Conservation (phyloP, 2,797 vertebrate species). For the Mormyrus hasselquistii region DNA sequence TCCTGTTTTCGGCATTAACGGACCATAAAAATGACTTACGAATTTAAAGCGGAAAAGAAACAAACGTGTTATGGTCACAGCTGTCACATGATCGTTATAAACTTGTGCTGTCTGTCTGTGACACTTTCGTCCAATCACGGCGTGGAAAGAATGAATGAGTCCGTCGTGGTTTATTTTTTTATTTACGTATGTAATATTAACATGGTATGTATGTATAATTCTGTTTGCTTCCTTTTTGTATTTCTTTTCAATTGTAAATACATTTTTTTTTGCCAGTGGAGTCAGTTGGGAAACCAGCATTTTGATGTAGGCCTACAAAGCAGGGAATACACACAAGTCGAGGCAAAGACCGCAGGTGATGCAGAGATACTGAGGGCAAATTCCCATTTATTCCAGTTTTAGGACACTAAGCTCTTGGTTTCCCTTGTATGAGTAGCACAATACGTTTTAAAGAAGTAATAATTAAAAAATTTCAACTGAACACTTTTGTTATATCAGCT, state of each 20-base stretch:
- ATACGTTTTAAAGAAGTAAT: neutral
- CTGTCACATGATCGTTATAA: constrained; percentile 52
- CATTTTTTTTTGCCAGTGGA: constrained; percentile 46
- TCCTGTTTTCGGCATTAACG: constrained; percentile 45
- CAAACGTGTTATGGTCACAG: neutral
- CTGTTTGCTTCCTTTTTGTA: constrained; percentile 42
- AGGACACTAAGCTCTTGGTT: neutral
- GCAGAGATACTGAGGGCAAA: neutral
- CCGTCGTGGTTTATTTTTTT: constrained; percentile 50
- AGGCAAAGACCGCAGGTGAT: neutral
- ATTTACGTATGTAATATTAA: constrained; percentile 51
- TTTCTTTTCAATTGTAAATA: constrained; percentile 65
- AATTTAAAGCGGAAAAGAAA: constrained; percentile 23
- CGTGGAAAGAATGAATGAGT: constrained; percentile 44
- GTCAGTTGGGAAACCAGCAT: constrained; percentile 31
- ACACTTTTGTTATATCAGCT: neutral
- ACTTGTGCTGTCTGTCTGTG: constrained; percentile 60
- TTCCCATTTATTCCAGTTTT: neutral
- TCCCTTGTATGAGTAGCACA: neutral
- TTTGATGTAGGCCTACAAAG: constrained; percentile 56
- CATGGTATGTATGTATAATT: constrained; percentile 36
- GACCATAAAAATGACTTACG: constrained; percentile 47
- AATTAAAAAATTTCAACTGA: neutral
- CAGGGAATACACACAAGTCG: constrained; percentile 7
- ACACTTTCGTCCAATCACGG: constrained; percentile 53